Evolutionary conservation across 2,888 invertebrate genomes (phyloP), one percentile per base, ranked within the genome.

Genomic region (Leucania comma): DNA sequence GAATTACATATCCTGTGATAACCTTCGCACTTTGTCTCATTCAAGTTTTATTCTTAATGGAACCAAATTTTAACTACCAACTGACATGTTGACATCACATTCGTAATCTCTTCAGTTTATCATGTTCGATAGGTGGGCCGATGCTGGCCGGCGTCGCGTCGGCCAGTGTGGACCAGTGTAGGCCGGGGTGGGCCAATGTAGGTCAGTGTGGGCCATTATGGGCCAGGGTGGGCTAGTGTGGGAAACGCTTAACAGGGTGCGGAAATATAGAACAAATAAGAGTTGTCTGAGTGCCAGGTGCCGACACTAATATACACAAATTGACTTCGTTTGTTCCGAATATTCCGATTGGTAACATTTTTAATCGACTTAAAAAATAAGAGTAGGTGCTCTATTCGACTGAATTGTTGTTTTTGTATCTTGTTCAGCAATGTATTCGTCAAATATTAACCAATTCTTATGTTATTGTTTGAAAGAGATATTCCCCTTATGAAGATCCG

Each of bases 211-310:
- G 71, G 50, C 38, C n/a, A 24, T n/a, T n/a, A n/a, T n/a, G n/a
- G n/a, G n/a, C n/a, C n/a, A n/a, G 62, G 12, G 24, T n/a, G 58
- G 35, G 35, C 51, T n/a, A 10, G 38, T 20, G 53, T 24, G 35
- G 51, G 38, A 14, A 26, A 14, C 17, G 38, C 59, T 17, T 2
- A 53, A 12, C 24, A 42, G 59, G 72, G 78, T 32, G 73, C 54
- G 48, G 72, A 12, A 20, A 35, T 17, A 42, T 35, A 6, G n/a
- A 50, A 46, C 54, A 73, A 78, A 73, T 72, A 78, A 29, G n/a
- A 22, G 6, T 50, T 73, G 67, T 74, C 66, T 80, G 75, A 46
- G 51, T 53, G 22, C 46, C 54, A 75, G 68, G 51, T 32, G 58
- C 32, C 22, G 35, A 9, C 32, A n/a, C 38, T 42, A 57, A 78